phyloP scores from a whole-genome alignment of 2,113 vertebrate genomes.

The Cepphus grylle region DNA sequence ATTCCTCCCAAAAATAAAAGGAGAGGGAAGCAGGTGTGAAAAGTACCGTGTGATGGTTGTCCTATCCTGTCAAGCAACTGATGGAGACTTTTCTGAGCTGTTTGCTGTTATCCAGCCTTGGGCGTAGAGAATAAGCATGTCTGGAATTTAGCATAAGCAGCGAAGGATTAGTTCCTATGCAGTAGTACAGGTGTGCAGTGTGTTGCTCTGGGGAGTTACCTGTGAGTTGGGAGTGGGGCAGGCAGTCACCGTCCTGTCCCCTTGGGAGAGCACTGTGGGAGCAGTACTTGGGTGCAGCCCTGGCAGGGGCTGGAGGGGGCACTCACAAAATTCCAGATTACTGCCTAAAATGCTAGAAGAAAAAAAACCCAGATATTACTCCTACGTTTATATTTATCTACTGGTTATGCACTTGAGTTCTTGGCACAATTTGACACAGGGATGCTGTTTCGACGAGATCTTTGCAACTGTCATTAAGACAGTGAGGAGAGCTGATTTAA shows the following conservation, averaged over 20 bases:
- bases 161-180: background rate
- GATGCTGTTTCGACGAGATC: background rate
- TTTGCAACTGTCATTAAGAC: background rate
- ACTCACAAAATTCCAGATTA: background rate
- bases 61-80: background rate
- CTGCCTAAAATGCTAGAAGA: background rate
- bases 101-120: background rate
- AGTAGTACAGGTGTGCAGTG: background rate
- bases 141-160: background rate
- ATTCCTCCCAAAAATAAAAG: background rate
- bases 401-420: background rate
- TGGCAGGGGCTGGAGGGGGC: background rate
- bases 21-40: background rate
- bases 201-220: background rate
- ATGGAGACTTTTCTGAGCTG: background rate
- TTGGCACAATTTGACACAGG: background rate
- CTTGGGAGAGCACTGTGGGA: background rate
- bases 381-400: background rate
- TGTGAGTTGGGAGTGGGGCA: rapidly evolving
- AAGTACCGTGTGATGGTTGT: background rate
- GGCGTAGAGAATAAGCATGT: background rate
- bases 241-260: no score
- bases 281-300: background rate
- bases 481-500: background rate
- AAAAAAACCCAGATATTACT: rapidly evolving